phyloP scores from a whole-genome alignment of 1,140 invertebrate genomes.

The Bicyclus anynana region DNA sequence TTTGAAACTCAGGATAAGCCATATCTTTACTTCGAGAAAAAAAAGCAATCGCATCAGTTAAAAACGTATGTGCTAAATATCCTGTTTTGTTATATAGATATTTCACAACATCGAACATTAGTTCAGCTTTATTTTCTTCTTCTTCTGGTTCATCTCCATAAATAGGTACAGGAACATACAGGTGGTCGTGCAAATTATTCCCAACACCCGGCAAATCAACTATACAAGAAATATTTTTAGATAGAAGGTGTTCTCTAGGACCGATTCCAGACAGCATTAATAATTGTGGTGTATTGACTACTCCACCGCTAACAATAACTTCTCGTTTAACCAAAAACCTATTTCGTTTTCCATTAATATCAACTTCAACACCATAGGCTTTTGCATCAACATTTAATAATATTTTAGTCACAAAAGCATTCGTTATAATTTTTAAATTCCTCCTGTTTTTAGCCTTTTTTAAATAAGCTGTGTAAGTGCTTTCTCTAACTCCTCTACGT shows the following conservation, averaged over 20 bases:
- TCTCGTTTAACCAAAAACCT: background rate
- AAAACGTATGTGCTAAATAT: conserved; percentile 31
- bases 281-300: background rate
- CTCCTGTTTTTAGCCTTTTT: background rate
- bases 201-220: background rate
- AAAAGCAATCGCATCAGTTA: conserved; percentile 43
- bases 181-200: background rate
- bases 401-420: background rate
- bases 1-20: conserved; percentile 54
- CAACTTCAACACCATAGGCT: background rate
- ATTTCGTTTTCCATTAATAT: background rate
- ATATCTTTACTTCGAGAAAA: conserved; percentile 34
- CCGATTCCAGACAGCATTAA: background rate
- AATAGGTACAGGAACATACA: background rate
- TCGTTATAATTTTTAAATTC: background rate
- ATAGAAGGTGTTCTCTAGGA: background rate
- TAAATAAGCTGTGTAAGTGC: background rate
- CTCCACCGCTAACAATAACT: background rate
- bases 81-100: conserved; percentile 56
- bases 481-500: background rate
- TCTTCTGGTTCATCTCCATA: background rate
- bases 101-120: conserved; percentile 35
- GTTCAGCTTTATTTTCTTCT: conserved; percentile 35
- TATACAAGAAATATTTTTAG: background rate
- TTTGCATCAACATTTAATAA: background rate